Evolutionary conservation across 2,888 invertebrate genomes (phyloP).

Genomic region (Chrysolina haemoptera): DNA sequence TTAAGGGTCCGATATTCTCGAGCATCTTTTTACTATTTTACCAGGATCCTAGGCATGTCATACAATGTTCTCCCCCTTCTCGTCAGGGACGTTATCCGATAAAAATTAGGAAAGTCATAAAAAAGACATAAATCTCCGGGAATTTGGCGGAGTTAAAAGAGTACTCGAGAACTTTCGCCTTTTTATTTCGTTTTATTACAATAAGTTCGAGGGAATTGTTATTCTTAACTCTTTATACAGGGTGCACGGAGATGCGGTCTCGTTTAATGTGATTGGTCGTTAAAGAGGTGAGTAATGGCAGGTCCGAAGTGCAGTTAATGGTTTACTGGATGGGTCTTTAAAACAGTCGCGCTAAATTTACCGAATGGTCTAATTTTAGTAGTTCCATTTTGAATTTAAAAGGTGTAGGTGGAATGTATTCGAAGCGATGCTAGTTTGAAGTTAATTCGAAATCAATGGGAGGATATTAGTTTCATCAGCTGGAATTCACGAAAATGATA

Average conservation of each 20-base stretch:
- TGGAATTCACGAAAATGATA: too few species aligned
- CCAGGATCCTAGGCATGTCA: constrained; percentile 37
- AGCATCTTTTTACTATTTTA: constrained; percentile 42
- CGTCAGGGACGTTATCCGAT: constrained; percentile 41
- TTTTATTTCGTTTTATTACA: constrained; percentile 41
- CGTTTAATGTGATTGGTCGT: constrained; percentile 14
- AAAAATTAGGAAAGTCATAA: constrained; percentile 47
- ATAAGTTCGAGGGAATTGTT: constrained; percentile 35
- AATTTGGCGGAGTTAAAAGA: constrained; percentile 42
- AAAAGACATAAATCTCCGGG: constrained; percentile 42
- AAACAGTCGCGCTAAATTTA: constrained; percentile 6
- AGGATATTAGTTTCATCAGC: too few species aligned
- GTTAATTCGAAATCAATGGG: too few species aligned
- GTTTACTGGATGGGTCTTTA: background rate
- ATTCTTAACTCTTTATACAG: constrained; percentile 35
- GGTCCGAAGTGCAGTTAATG: background rate
- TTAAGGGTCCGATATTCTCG: constrained; percentile 30
- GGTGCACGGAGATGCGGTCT: background rate
- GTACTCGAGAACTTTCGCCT: constrained; percentile 40
- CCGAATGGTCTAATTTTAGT: background rate
- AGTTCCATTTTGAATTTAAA: background rate
- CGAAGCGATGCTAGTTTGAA: too few species aligned
- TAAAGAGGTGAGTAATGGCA: constrained; percentile 4
- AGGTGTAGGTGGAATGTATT: background rate
- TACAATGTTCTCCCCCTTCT: constrained; percentile 41